Conservation (phyloP, 2,113 vertebrate genomes). For the Bucco capensis region DNA sequence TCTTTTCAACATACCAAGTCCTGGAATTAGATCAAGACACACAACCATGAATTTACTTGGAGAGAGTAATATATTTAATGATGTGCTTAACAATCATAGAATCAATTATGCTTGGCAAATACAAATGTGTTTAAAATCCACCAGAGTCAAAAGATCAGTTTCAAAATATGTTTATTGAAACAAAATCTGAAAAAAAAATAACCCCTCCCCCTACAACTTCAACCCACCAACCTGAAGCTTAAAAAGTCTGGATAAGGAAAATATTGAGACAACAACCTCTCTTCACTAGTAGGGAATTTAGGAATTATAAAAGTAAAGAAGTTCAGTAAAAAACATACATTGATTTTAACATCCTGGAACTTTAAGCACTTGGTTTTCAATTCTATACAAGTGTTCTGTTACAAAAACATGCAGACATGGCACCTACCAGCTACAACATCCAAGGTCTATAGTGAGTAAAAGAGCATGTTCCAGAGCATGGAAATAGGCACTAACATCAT, state of each 20-base stretch:
- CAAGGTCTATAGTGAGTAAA: not conserved
- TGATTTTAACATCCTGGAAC: slow-evolving; percentile 11
- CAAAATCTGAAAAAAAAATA: not conserved
- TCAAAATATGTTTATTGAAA: slow-evolving; percentile 39
- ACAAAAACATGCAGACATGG: not conserved
- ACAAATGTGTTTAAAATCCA: slow-evolving; percentile 1
- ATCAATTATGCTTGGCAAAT: slow-evolving; percentile 49
- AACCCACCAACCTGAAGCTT: not conserved
- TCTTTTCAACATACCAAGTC: slow-evolving; percentile 29
- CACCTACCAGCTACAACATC: not conserved
- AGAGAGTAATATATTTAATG: slow-evolving; percentile 22
- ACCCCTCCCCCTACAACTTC: not conserved
- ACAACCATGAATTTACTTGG: slow-evolving; percentile 12
- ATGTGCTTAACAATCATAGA: slow-evolving; percentile 26
- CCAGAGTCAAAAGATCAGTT: slow-evolving; percentile 36
- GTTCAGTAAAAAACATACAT: slow-evolving; percentile 39
- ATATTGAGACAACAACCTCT: not conserved
- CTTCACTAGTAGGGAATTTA: not conserved
- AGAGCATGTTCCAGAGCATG: not conserved
- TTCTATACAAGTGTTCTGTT: not conserved
- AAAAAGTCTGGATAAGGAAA: not conserved
- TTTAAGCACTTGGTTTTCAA: not conserved
- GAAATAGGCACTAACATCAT: not conserved
- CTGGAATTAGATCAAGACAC: slow-evolving; percentile 33
- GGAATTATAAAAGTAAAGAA: not conserved